Conservation (phyloP, 2,113 vertebrate species). For the Pitta sordida region DNA sequence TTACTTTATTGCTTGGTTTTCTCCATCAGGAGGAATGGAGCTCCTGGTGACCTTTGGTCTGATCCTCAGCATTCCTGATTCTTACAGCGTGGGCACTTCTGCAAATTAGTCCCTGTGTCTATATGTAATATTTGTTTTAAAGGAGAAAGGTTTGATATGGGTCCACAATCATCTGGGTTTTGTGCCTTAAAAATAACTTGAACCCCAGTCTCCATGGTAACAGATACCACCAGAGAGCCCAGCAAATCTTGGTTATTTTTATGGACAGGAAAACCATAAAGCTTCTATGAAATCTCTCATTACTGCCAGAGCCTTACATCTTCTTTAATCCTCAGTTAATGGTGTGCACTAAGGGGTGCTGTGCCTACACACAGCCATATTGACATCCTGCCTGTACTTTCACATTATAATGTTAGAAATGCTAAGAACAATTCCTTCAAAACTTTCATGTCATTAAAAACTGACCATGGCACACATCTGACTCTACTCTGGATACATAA, state of each 20-base stretch:
- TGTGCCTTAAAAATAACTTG: constrained; percentile 34
- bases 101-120: not conserved
- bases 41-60: not conserved
- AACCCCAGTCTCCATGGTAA: constrained; percentile 43
- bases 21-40: not conserved
- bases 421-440: not conserved
- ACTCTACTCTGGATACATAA: not conserved
- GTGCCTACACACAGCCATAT: not conserved
- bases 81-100: not conserved
- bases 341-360: not conserved
- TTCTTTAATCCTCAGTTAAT: constrained; percentile 20
- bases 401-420: not conserved
- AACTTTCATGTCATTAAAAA: not conserved
- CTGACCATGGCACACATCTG: not conserved
- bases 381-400: not conserved
- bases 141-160: not conserved
- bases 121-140: not conserved
- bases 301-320: not conserved
- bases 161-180: not conserved
- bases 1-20: not conserved
- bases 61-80: not conserved
- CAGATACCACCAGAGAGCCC: not conserved
- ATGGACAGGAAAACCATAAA: not conserved
- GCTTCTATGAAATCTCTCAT: constrained; percentile 12
- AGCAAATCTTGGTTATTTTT: constrained; percentile 33